phyloP scores from a whole-genome alignment of 2,888 invertebrate genomes.

The Drosophila subsilvestris region DNA sequence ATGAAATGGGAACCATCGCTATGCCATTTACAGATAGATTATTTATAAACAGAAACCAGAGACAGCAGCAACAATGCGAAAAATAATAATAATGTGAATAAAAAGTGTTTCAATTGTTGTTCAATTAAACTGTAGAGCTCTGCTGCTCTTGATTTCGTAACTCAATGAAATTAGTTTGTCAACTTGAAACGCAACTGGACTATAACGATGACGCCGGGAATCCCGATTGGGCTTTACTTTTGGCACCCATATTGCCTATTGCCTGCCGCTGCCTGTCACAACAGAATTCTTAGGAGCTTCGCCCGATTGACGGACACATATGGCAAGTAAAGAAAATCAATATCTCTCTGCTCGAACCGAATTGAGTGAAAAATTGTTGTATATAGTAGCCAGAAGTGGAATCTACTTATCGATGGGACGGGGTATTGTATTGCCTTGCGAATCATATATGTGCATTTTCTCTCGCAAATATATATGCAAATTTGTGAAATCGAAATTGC shows the following conservation, averaged over 20 bases:
- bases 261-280: conserved; percentile 53
- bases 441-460: neutral
- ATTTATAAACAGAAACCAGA: conserved; percentile 16
- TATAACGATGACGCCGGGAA: conserved; percentile 71
- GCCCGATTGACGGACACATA: conserved; percentile 35
- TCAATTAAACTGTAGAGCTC: conserved; percentile 55
- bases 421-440: neutral
- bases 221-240: conserved; percentile 62
- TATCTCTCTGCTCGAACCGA: conserved; percentile 24
- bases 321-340: conserved; percentile 41
- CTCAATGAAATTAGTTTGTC: conserved; percentile 46
- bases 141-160: conserved; percentile 33
- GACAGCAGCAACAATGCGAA: conserved; percentile 15
- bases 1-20: neutral
- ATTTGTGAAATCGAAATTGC: neutral
- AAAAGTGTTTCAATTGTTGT: conserved; percentile 53
- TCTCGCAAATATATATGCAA: neutral
- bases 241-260: conserved; percentile 60
- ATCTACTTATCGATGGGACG: neutral
- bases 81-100: conserved; percentile 24
- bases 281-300: neutral
- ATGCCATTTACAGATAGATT: neutral
- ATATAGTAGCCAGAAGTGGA: conserved; percentile 11
- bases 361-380: conserved; percentile 5
- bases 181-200: conserved; percentile 35